A percentile compares a stretch with the other conserved stretches of the same genome.
These are phyloP conservation scores for Synodontis membranacea DNA, from an alignment of 2,113 vertebrate genomes.

Conservation along the genomic window DNA sequence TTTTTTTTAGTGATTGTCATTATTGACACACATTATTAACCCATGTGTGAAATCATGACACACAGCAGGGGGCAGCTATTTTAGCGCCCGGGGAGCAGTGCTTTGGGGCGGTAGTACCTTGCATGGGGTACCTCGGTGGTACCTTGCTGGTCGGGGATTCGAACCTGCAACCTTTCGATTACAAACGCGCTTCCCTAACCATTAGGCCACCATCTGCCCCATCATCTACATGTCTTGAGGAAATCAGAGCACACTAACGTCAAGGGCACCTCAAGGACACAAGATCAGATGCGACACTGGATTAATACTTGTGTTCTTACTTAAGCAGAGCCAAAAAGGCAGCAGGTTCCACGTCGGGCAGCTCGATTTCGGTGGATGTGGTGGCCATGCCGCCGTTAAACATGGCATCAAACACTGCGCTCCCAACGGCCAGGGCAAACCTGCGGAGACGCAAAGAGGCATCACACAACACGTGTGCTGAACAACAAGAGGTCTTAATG, in stretches of 20 bases:
- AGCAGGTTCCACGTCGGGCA: slow-evolving; percentile 86
- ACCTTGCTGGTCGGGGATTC: too few relatives aligned
- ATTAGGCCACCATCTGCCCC: too few relatives aligned
- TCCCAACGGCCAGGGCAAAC: slow-evolving; percentile 88
- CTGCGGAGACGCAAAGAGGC: slow-evolving; percentile 59
- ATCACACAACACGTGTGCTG: slow-evolving; percentile 14
- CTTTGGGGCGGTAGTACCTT: too few relatives aligned
- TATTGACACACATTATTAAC: too few relatives aligned
- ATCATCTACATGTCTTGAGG: too few relatives aligned
- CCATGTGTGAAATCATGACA: too few relatives aligned
- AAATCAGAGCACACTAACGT: not conserved
- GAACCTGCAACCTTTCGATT: too few relatives aligned
- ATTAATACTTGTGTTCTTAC: slow-evolving; percentile 67
- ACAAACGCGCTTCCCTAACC: too few relatives aligned
- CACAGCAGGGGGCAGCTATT: too few relatives aligned
- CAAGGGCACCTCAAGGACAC: slow-evolving; percentile 36
- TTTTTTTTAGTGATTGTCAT: too few relatives aligned
- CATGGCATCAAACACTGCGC: slow-evolving; percentile 87
- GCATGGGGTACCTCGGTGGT: too few relatives aligned
- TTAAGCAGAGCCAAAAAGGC: slow-evolving; percentile 87
- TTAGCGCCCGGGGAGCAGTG: too few relatives aligned
- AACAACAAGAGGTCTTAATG: not conserved
- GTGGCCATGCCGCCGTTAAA: slow-evolving; percentile 91
- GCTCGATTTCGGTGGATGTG: slow-evolving; percentile 86
- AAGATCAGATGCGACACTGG: not conserved